phyloP scores from a whole-genome alignment of 2,888 invertebrate genomes.

The Cephus rjabovi region DNA sequence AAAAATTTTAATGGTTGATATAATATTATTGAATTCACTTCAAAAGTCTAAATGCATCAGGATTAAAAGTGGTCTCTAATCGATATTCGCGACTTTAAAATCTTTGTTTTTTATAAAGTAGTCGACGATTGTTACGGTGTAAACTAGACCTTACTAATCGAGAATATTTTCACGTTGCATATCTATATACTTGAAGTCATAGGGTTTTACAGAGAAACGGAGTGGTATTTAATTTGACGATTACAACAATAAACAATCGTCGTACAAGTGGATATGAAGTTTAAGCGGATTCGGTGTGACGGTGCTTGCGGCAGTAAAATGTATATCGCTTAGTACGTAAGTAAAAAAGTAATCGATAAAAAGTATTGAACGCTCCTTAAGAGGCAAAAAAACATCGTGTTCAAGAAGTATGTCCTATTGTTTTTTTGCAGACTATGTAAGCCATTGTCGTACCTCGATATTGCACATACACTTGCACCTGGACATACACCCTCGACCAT shows the following conservation, averaged over 20 bases:
- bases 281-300: background rate
- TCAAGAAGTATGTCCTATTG: background rate
- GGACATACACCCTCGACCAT: background rate
- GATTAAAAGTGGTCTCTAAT: background rate
- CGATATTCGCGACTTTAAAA: background rate
- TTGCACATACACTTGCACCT: background rate
- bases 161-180: slow-evolving; percentile 28
- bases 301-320: background rate
- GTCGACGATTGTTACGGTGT: background rate
- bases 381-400: background rate
- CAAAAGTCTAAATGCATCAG: background rate
- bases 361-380: background rate
- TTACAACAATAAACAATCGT: slow-evolving; percentile 33
- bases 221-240: slow-evolving; percentile 38
- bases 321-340: background rate
- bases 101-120: background rate
- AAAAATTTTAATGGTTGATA: background rate
- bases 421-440: background rate
- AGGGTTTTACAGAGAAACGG: slow-evolving; percentile 23
- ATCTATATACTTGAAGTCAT: slow-evolving; percentile 33
- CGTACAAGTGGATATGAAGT: background rate
- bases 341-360: background rate
- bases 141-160: slow-evolving; percentile 33
- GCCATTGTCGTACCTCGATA: background rate
- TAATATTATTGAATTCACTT: background rate